Conservation (phyloP, 2,113 vertebrate species). For the Oryzias javanicus region DNA sequence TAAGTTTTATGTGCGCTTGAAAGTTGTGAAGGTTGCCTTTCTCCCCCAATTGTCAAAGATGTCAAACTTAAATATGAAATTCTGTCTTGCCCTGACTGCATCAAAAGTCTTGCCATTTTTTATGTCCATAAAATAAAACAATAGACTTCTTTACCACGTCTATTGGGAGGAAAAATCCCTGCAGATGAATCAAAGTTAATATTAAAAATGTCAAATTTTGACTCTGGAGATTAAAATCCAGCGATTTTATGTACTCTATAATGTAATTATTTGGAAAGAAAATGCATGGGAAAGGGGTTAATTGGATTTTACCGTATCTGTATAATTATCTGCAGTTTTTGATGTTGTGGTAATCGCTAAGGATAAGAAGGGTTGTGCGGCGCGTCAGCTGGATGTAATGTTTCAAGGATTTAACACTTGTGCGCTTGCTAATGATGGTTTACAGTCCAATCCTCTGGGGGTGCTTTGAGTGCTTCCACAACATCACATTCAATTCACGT, state of each 20-base stretch:
- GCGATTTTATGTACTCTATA: slow-evolving; percentile 55
- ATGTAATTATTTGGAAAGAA: slow-evolving; percentile 64
- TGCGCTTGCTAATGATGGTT: slow-evolving; percentile 73
- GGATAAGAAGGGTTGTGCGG: slow-evolving; percentile 63
- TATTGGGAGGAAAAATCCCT: slow-evolving; percentile 15
- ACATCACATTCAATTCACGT: slow-evolving; percentile 65
- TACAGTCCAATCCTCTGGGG: slow-evolving; percentile 75
- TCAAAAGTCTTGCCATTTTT: slow-evolving; percentile 61
- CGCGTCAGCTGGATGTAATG: slow-evolving; percentile 69
- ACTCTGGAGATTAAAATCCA: slow-evolving; percentile 8
- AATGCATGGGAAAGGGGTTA: slow-evolving; percentile 54
- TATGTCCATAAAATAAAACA: slow-evolving; percentile 60
- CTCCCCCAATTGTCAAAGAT: slow-evolving; percentile 76
- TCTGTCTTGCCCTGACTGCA: slow-evolving; percentile 62
- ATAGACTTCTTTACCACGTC: slow-evolving; percentile 19
- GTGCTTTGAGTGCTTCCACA: slow-evolving; percentile 68
- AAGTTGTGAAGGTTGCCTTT: slow-evolving; percentile 80
- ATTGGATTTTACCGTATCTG: slow-evolving; percentile 59
- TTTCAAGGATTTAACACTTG: slow-evolving; percentile 71
- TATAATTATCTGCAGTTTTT: slow-evolving; percentile 70
- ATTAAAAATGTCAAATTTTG: slow-evolving; percentile 8
- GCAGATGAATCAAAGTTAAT: slow-evolving; percentile 19
- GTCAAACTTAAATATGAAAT: slow-evolving; percentile 78
- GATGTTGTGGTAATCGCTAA: slow-evolving; percentile 74
- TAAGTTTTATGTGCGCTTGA: slow-evolving; percentile 81